Evolutionary conservation across 2,797 vertebrate species (phyloP), one percentile per base, ranked within the genome.

Genomic region (Poecile montanus): DNA sequence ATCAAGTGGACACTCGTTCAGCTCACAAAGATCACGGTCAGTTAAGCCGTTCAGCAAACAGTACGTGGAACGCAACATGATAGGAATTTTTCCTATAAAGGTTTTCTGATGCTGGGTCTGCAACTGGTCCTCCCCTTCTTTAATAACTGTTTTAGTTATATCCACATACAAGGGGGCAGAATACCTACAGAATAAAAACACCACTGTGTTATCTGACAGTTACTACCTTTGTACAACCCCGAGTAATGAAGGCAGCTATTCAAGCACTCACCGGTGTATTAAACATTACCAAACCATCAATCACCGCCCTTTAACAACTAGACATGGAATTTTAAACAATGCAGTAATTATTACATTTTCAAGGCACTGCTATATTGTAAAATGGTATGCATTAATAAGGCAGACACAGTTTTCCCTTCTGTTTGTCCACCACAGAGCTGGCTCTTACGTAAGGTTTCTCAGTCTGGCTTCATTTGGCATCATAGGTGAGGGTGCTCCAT

Each of bases 101-200:
- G 99, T 99, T 93, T 99, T 99, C 98, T 99, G 99, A 96, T 99
- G 99, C 81, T 99, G 99, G 2, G 99, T 99, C 97, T 99, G 99
- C 86, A 99, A 97, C 84, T 99, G 99, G 62, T 99, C 99, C 94
- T 99, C 99, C 0, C 99, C 99, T 95, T 99, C 99, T 92, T 99
- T 99, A 88, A 99, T 99, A 96, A 99, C 99, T 30, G 99, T 99
- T 97, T 99, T 99, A 14, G 99, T 99, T 97, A 99, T 99, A 96
- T 99, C 99, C 57, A 99, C 99, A 32, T 99, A 99, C 65, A 99
- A 97, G 5, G 99, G 99, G 13, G 99, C 99, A 2, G 99, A 99
- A 96, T 99, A 99, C 93, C 99, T 99, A 95, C 4, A 78, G 74
- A 95, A 96, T 67, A 89, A 95, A 95, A 95, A 11, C 17, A 91